Evolutionary conservation across 2,888 invertebrate species (phyloP), one percentile per base, ranked within the genome.

Genomic region (Bellardia pandia): DNA sequence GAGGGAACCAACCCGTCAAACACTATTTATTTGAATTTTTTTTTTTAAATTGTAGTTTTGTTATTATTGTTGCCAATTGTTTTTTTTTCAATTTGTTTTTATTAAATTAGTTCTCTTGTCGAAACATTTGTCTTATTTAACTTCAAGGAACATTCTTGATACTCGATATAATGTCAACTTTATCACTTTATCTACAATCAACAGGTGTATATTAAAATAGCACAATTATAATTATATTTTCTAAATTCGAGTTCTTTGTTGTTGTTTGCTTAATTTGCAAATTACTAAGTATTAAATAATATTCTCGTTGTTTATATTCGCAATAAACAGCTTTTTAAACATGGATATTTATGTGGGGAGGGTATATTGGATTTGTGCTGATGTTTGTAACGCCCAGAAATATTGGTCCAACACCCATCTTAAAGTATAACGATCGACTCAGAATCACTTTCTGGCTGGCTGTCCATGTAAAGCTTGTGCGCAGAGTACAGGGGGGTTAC

Each of bases 21-120:
- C 45, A 40, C 58, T 81, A 13, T 45, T 45, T 3, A 72, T 37
- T 33, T 42, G 69, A 82, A 79, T 64, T 79, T 60, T 37, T 30
- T 56, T 66, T 11, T n/a, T n/a, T n/a, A n/a, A 72, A 64, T 42
- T 86, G 40, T 68, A 56, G 8, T 53, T 68, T 9, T 51, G 7
- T 13, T 45, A 40, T 64, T 56, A 76, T 75, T 76, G 69, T 53
- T 82, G 60, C n/a, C 69, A 69, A 76, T 76, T 69, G 76, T n/a
- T 23, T 4, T 16, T 72, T 68, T 42, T 62, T 48, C 2, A 7
- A 3, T 66, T 69, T 0, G 53, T 53, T 76, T 76, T 83, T 83
- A 83, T 77, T 83, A 62, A 83, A 83, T 77, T 82, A 76, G 16
- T 74, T 76, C 69, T 76, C 53, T 83, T 81, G 58, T 48, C 58